Evolutionary conservation across 1,140 invertebrate species (phyloP), one percentile per base, ranked within the genome.

Genomic region (Drosophila nebulosa): DNA sequence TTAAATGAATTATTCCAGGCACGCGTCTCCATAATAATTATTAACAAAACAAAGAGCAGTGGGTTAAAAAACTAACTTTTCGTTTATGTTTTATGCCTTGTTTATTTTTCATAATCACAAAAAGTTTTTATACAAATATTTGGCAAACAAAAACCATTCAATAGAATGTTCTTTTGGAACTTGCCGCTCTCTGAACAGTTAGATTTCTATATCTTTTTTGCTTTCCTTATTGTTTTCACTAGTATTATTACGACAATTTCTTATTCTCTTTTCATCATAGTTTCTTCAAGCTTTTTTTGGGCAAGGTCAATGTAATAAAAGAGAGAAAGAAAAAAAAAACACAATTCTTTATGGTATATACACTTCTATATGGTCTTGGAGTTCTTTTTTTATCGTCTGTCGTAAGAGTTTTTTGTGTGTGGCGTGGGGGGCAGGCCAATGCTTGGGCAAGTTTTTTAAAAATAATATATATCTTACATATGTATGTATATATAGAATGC

Each of bases 281-380:
- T 27, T 36, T 57, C 71, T 61, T 62, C 51, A 51, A 32, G 70
- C 52, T 74, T 74, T 68, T 79, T 85, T 84, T 84, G 72, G 79
- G 65, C 79, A 85, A 84, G 79, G 79, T 85, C 80, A 85, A 84
- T 85, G 80, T 64, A 79, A 84, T 85, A 66, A 73, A 79, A 61
- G 30, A 26, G 26, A 12, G 60, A 56, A 3, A 18, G 4, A 46
- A 46, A 46, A 3, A 9, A 18, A 21, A 46, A 16, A 7, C 27
- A 16, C n/a, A 42, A 18, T 7, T 42, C 39, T 42, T 5, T 42
- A 16, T 16, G 6, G 14, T 16, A 18, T 42, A 46, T 21, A 21
- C 10, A 7, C 1, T 46, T 46, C n/a, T 18, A 46, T 21, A 46
- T 46, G 39, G 39, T 21, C 30, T 30, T 16, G 30, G 52, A 26